A percentile compares a stretch with the other conserved stretches of the same genome.
Evolutionary conservation across 2,113 vertebrate genomes (phyloP).

Genomic region (Girardinichthys multiradiatus): DNA sequence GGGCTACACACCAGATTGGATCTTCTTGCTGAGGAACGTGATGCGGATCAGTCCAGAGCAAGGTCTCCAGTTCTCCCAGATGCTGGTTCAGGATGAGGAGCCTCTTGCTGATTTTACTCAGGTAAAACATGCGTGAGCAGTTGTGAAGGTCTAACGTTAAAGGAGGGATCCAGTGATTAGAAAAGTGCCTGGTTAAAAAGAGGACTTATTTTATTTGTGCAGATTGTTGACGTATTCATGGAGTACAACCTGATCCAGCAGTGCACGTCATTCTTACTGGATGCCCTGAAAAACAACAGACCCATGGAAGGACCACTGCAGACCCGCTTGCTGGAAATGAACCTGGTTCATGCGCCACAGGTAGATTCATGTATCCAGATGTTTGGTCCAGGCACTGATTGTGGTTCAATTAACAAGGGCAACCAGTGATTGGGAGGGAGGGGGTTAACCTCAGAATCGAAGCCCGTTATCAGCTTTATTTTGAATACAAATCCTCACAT

Average conservation of each 20-base stretch:
- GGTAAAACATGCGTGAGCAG: constrained; percentile 67
- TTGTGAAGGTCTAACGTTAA: not conserved
- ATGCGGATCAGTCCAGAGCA: constrained; percentile 99
- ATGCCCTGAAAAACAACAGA: constrained; percentile 98
- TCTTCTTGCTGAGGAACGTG: constrained; percentile 96
- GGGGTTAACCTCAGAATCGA: too few relatives aligned
- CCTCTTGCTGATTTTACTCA: constrained; percentile 98
- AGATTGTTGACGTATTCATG: constrained; percentile 99
- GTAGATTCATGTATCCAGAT: constrained; percentile 63
- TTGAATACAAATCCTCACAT: too few relatives aligned
- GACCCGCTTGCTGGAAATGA: constrained; percentile 98
- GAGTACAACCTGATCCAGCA: constrained; percentile 99
- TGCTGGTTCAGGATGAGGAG: constrained; percentile 99
- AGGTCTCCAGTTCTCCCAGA: constrained; percentile 98
- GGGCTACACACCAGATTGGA: constrained; percentile 99
- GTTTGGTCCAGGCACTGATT: not conserved
- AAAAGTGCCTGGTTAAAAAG: not conserved
- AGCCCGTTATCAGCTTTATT: too few relatives aligned
- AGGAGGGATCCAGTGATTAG: too few relatives aligned
- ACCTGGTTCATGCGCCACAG: constrained; percentile 97
- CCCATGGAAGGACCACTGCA: constrained; percentile 96
- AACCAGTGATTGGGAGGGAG: too few relatives aligned
- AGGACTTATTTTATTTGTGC: constrained; percentile 22
- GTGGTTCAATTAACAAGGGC: too few relatives aligned
- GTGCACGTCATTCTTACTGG: constrained; percentile 96